Evolutionary conservation across 2,888 invertebrate species (phyloP), one percentile per base, ranked within the genome.

Genomic region (Auanema freiburgensis): DNA sequence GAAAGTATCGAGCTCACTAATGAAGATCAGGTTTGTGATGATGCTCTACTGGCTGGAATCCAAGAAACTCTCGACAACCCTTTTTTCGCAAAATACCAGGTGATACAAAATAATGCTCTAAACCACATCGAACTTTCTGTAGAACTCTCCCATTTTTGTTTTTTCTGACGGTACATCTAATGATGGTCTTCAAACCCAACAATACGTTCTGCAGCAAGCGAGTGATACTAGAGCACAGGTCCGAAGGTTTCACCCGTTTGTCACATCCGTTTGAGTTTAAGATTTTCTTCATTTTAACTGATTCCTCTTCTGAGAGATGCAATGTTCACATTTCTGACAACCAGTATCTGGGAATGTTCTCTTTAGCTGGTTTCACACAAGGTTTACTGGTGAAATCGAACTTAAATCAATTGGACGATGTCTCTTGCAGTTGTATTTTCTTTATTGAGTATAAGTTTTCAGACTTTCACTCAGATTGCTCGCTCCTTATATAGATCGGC

Each of bases 121-220:
- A 11, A 18, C n/a, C 41, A 4, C 14, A n/a, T 43, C 11, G 11
- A 12, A 12, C 43, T 12, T 43, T 43, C 43, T 43, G 43, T 43
- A 69, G 66, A 68, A 72, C 50, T 76, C 76, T 1, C 76, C 76
- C 12, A 61, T 76, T 11, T 75, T 70, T 58, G 69, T 76, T 8
- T 76, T 71, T 59, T 70, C 76, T 33, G 76, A 76, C 52, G 76
- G 71, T 23, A 57, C 64, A 4, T 54, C 71, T 14, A 72, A 74
- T 56, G 74, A 76, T 44, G 66, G 64, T 25, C 55, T 56, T 21
- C 54, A 59, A 2, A 66, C 69, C 4, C 16, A 46, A 16, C 64
- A 59, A 12, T 64, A 67, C 44, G 51, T 68, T 11, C 62, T 71
- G 59, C 65, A 71, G 49, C 66, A 69, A 43, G 57, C 69, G 44